Conservation (phyloP, 2,888 invertebrate species). For the Ophioninae sp. region DNA sequence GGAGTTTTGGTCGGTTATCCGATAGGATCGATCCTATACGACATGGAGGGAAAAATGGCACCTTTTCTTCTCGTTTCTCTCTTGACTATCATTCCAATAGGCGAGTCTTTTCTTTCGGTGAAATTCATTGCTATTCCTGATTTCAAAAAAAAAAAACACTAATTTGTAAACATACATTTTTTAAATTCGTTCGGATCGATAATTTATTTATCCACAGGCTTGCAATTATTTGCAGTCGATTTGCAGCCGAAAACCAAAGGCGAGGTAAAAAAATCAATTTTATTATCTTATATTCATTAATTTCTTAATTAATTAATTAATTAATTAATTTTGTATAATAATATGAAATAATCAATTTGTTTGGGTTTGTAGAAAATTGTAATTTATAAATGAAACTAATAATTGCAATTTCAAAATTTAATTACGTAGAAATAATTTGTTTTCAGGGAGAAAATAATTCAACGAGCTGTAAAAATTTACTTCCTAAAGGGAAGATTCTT, state of each 20-base stretch:
- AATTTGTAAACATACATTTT: not conserved
- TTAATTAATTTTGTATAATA: too few relatives aligned
- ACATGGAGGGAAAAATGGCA: slow-evolving; percentile 88
- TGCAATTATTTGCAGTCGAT: slow-evolving; percentile 75
- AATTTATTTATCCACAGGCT: slow-evolving; percentile 63
- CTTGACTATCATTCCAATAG: slow-evolving; percentile 82
- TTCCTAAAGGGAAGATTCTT: slow-evolving; percentile 85
- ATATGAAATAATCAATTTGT: too few relatives aligned
- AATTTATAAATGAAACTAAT: not conserved
- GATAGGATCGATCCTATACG: slow-evolving; percentile 89
- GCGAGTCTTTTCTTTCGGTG: slow-evolving; percentile 63
- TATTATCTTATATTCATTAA: not conserved
- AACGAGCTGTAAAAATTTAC: slow-evolving; percentile 83
- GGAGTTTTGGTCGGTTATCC: slow-evolving; percentile 93
- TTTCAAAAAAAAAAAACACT: not conserved
- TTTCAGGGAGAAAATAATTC: slow-evolving; percentile 61
- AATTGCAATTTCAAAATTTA: not conserved
- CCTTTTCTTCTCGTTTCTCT: slow-evolving; percentile 88
- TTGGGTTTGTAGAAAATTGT: too few relatives aligned
- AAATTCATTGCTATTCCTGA: not conserved
- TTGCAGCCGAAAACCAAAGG: slow-evolving; percentile 71
- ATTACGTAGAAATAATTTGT: not conserved
- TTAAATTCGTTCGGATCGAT: not conserved
- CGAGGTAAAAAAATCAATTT: slow-evolving; percentile 12
- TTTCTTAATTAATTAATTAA: too few relatives aligned